Evolutionary conservation across 2,888 invertebrate genomes (phyloP), one percentile per base, ranked within the genome.

Genomic region (Pammene aurita): DNA sequence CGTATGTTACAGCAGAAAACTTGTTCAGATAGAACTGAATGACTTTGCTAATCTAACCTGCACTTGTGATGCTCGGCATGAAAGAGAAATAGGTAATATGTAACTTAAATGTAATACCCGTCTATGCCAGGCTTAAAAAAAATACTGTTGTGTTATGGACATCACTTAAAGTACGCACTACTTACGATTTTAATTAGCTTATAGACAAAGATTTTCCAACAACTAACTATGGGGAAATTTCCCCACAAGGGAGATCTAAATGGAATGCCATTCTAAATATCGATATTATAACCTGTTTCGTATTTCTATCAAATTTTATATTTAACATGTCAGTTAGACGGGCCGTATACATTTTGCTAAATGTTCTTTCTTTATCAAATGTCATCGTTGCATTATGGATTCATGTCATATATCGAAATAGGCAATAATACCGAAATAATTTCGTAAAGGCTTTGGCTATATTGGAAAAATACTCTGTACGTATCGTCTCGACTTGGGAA

Each of bases 381-480:
- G 18, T 52, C 11, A 52, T 52, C 7, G 1, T 26, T 26, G 18
- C 26, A 52, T 52, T 48, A 14, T 16, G 10, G 18, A 50, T 26
- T 26, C 11, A 50, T 26, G 50, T 44, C 38, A 56, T 18, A 0
- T 16, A 5, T 55, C 65, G 35, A 67, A 61, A 60, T 34, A 46
- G 55, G 48, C 34, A 56, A 50, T 55, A 16, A 67, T 38, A 62
- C 62, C 50, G 48, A 50, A 34, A 56, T 16, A 56, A 57, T 58
- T 0, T 61, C 35, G 14, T 35, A n/a, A 58, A 50, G 56, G 63
- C 63, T 64, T n/a, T 68, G 44, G 44, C 57, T 52, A 68, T 16
- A 68, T 52, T 75, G 73, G 64, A 75, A 74, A 74, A 75, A 75
- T 74, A 72, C 60, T 74, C 72, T 73, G 65, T 64, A 48, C 61